Evolutionary conservation across 2,888 invertebrate species (phyloP).

Genomic region (Syrphus vitripennis): DNA sequence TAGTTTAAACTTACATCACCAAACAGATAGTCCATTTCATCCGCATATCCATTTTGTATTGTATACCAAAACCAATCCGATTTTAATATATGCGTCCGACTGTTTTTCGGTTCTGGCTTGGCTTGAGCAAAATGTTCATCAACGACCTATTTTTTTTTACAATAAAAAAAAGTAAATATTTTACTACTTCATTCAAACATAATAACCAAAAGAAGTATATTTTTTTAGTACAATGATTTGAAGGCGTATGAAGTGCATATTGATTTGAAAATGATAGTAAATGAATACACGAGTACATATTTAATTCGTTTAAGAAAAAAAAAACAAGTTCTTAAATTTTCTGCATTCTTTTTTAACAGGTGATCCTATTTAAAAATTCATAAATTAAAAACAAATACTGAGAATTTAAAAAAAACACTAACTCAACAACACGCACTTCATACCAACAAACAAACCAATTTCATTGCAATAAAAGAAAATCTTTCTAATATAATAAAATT

Average conservation of each 20-base stretch:
- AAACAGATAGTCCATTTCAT: slow-evolving; percentile 94
- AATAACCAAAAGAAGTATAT: background rate
- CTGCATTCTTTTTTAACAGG: background rate
- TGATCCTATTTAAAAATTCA: background rate
- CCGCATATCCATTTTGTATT: slow-evolving; percentile 96
- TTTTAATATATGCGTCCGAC: slow-evolving; percentile 90
- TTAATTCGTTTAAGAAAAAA: background rate
- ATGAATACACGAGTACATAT: background rate
- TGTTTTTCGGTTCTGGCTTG: slow-evolving; percentile 86
- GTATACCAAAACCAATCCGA: slow-evolving; percentile 99
- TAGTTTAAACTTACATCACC: slow-evolving; percentile 86
- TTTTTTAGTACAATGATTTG: slow-evolving; percentile 28
- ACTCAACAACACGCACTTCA: slow-evolving; percentile 11
- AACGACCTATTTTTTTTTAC: slow-evolving; percentile 85
- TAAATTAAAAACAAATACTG: background rate
- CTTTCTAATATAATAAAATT: background rate
- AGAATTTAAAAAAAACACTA: background rate
- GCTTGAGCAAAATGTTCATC: slow-evolving; percentile 89
- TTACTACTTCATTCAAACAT: background rate
- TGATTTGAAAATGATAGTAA: background rate
- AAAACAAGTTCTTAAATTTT: background rate
- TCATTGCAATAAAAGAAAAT: slow-evolving; percentile 7
- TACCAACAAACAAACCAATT: background rate
- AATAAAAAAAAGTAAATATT: background rate
- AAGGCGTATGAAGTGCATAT: slow-evolving; percentile 44